These are phyloP conservation scores for Delia radicum DNA, from an alignment of 1,140 invertebrate genomes.

Conservation along the genomic window DNA sequence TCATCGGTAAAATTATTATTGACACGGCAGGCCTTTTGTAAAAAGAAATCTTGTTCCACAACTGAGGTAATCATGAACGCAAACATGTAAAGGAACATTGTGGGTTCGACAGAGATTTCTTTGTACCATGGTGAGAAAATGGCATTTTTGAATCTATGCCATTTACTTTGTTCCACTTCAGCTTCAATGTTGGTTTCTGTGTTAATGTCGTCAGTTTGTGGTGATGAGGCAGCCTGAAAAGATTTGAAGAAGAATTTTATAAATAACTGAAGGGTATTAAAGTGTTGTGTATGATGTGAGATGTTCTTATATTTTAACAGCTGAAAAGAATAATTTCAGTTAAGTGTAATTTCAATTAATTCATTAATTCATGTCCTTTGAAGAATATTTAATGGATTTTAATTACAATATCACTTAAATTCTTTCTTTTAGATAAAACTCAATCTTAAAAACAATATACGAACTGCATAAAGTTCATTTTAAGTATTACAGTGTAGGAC, in stretches of 20 bases:
- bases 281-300: too few species aligned
- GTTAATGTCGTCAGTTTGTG: not conserved
- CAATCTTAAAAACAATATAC: too few species aligned
- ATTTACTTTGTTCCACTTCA: not conserved
- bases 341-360: too few species aligned
- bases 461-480: too few species aligned
- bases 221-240: not conserved
- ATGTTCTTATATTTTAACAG: too few species aligned
- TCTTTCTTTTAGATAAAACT: too few species aligned
- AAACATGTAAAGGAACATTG: conserved; percentile 79
- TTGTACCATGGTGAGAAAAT: conserved; percentile 27
- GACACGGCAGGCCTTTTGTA: conserved; percentile 70
- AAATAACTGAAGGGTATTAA: too few species aligned
- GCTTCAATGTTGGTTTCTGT: not conserved
- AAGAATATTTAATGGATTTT: too few species aligned
- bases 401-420: too few species aligned
- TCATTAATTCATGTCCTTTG: too few species aligned
- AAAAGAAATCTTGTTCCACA: conserved; percentile 74
- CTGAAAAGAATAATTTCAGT: too few species aligned
- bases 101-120: conserved; percentile 68
- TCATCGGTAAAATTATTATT: conserved; percentile 67
- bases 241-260: not conserved
- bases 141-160: conserved; percentile 1
- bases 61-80: conserved; percentile 76
- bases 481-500: too few species aligned